These are phyloP conservation scores for Bradypus variegatus DNA, from an alignment of 2,797 vertebrate species.

Conservation along the genomic window DNA sequence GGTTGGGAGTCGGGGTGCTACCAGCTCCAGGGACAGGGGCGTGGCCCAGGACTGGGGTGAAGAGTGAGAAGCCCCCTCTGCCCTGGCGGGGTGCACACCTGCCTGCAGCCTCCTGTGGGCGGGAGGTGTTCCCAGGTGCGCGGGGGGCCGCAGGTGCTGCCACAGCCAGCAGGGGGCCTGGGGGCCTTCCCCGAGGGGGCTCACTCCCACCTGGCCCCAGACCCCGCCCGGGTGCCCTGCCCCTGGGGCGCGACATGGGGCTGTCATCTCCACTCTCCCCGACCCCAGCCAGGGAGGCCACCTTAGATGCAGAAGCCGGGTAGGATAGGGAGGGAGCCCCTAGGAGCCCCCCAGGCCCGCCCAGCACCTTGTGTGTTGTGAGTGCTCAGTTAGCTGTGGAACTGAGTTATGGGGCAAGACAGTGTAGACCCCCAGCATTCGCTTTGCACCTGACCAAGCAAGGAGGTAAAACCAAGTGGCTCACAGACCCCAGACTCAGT, in stretches of 20 bases:
- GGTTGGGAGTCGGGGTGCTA: background rate
- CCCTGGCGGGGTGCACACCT: no score
- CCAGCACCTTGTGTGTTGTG: background rate
- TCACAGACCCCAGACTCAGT: background rate
- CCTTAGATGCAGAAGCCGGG: background rate
- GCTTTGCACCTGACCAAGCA: background rate
- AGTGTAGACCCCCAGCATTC: background rate
- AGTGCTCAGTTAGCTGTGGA: background rate
- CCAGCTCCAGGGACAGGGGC: background rate
- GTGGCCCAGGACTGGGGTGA: background rate
- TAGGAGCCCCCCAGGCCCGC: background rate
- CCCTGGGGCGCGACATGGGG: background rate
- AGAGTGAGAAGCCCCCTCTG: no score
- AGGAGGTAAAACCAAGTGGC: background rate
- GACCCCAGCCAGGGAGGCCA: background rate
- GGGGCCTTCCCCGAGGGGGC: no score
- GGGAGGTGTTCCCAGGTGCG: background rate
- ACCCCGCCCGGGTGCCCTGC: background rate
- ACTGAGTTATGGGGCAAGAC: background rate
- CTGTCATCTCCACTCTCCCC: background rate
- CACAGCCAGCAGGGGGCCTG: background rate
- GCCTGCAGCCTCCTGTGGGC: background rate
- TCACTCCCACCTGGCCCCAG: background rate
- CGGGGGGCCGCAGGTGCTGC: background rate
- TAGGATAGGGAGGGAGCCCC: background rate